Percentiles rank a stretch among this genome's conserved stretches.
Evolutionary conservation across 2,888 invertebrate genomes (phyloP).

Genomic region (Chironomus riparius): DNA sequence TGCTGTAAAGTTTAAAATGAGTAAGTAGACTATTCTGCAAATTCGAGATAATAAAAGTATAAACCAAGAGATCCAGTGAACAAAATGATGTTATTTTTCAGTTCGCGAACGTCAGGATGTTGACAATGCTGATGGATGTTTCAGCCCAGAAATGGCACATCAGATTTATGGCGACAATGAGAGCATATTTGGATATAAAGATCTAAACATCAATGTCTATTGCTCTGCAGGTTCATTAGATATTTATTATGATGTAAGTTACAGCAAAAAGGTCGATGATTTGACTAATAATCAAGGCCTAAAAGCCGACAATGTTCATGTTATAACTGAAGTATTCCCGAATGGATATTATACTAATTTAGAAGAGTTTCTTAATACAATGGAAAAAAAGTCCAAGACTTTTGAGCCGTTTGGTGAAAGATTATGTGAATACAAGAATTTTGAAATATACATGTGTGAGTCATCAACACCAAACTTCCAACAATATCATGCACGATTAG

Average conservation of each 20-base stretch:
- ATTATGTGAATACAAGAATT: constrained; percentile 54
- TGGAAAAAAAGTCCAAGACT: constrained; percentile 57
- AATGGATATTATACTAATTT: constrained; percentile 57
- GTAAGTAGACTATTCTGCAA: constrained; percentile 32
- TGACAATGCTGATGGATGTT: constrained; percentile 53
- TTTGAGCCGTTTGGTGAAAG: constrained; percentile 71
- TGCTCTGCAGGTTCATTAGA: constrained; percentile 74
- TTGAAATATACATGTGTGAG: constrained; percentile 74
- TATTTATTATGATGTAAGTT: constrained; percentile 69
- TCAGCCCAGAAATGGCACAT: constrained; percentile 82
- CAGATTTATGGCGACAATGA: constrained; percentile 89
- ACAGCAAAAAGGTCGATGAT: constrained; percentile 57
- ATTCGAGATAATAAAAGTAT: neutral
- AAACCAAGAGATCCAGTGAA: neutral
- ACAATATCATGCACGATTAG: constrained; percentile 71
- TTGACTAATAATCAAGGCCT: constrained; percentile 49
- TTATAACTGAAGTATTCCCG: constrained; percentile 58
- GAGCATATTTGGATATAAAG: constrained; percentile 88
- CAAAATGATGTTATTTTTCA: constrained; percentile 32
- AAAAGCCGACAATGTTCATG: constrained; percentile 67
- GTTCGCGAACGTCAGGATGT: constrained; percentile 57
- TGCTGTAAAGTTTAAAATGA: constrained; percentile 39
- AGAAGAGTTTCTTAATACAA: constrained; percentile 58
- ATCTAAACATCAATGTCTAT: constrained; percentile 65
- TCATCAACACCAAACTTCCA: constrained; percentile 62